Evolutionary conservation across 1,140 invertebrate species (phyloP), one percentile per base, ranked within the genome.

Genomic region (Idris sp.): DNA sequence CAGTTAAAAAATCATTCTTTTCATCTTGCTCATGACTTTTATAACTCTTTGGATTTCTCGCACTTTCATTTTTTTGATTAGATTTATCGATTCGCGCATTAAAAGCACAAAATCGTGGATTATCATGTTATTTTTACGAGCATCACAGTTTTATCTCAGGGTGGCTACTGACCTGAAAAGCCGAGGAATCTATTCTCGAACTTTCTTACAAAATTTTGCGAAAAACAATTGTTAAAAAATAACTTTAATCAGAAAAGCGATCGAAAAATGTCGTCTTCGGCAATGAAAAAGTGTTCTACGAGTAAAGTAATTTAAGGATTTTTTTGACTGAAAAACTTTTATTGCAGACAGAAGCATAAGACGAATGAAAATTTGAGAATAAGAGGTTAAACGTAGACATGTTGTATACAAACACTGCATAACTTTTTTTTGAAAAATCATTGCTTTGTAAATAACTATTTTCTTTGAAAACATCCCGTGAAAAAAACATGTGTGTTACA

Each of bases 401-500:
- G 43, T 25, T 19, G 25, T 43, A 25, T 54, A 46, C 46, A 49
- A 30, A 28, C 38, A 65, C 10, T 43, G 48, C 35, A 54, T 48
- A 25, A 31, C 38, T 22, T 38, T 67, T 53, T 49, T 54, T 41
- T 33, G 41, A 56, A 54, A 56, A 56, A 56, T 43, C 41, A 25
- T 67, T 56, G 62, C 51, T 49, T 56, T 22, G 51, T 28, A 67
- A 56, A 67, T 44, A 67, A 40, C 51, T 38, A 26, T 38, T 67
- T 67, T 53, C 51, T 56, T 56, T 31, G 18, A 56, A 49, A 41
- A n/a, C n/a, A n/a, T n/a, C n/a, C n/a, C n/a, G n/a, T n/a, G n/a
- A n/a, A n/a, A n/a, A n/a, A n/a, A n/a, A n/a, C n/a, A n/a, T n/a
- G n/a, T n/a, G n/a, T n/a, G n/a, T n/a, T n/a, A n/a, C n/a, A n/a